Evolutionary conservation across 2,888 invertebrate species (phyloP).

Genomic region (Brassicogethes aeneus): DNA sequence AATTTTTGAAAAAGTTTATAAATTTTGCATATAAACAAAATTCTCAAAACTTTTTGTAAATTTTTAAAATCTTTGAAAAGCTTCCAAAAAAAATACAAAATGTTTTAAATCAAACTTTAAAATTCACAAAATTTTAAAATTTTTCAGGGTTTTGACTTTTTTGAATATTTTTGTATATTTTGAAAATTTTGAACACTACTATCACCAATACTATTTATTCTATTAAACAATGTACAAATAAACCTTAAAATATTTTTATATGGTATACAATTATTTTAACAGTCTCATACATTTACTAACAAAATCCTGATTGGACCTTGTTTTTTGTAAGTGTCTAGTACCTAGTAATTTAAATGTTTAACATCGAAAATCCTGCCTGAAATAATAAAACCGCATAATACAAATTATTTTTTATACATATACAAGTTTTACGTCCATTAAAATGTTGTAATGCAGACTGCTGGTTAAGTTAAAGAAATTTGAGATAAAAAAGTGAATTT

Average conservation of each 20-base stretch:
- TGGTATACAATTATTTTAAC: conserved; percentile 3
- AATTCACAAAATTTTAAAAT: too few relatives aligned
- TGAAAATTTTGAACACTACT: too few relatives aligned
- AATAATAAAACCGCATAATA: conserved; percentile 20
- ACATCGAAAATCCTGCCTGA: conserved; percentile 35
- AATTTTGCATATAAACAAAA: too few relatives aligned
- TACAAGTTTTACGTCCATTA: conserved; percentile 14
- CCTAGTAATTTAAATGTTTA: conserved; percentile 34
- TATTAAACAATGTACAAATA: conserved; percentile 3
- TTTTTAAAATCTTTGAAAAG: too few relatives aligned
- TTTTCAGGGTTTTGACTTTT: too few relatives aligned
- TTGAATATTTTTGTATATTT: too few relatives aligned
- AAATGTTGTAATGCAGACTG: background rate
- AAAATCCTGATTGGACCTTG: conserved; percentile 8
- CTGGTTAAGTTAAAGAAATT: background rate
- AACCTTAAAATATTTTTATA: conserved; percentile 2
- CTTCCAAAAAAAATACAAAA: too few relatives aligned
- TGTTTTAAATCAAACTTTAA: too few relatives aligned
- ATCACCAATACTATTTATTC: conserved; percentile 1
- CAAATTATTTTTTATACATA: conserved; percentile 33
- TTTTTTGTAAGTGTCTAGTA: conserved; percentile 13
- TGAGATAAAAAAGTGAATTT: background rate
- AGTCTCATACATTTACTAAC: conserved; percentile 5
- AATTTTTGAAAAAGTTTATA: too few relatives aligned
- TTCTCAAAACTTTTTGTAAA: too few relatives aligned